Evolutionary conservation across 2,888 invertebrate species (phyloP), one percentile per base, ranked within the genome.

Genomic region (Norana najaformis): DNA sequence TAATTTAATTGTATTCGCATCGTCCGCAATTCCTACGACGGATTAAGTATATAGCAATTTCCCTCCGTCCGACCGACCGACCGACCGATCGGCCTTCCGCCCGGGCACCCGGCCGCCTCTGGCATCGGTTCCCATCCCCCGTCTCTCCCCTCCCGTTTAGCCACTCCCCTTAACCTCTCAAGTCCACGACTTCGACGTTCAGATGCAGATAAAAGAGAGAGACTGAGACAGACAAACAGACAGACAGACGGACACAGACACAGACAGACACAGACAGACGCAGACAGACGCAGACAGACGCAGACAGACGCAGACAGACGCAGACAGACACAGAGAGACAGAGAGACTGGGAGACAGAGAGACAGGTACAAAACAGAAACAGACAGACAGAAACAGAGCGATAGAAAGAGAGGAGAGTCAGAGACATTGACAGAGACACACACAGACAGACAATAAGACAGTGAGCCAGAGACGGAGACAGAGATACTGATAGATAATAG

Each of bases 41-140:
- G 69, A 69, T 69, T 69, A 69, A 69, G 69, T 69, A 69, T 69
- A 69, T 69, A 69, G 69, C 69, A 69, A 69, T 69, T 69, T 69
- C 69, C 69, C 69, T 8, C n/a, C 69, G 69, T n/a, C 69, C n/a
- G 69, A 69, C 30, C n/a, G 53, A 30, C 4, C 3, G 41, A 41
- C 41, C 41, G 41, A 41, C 13, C 13, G 47, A 23, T 23, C 4
- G 69, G 69, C 69, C 8, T 69, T 69, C 69, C 69, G 13, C n/a
- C 69, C 69, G 69, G 69, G 69, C 69, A 69, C 11, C n/a, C 30
- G 30, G 69, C n/a, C 69, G 11, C 30, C 69, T 30, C 30, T 69
- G 69, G 69, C 69, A 30, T 11, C 69, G 69, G n/a, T 30, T 69
- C 69, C 69, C 69, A 69, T 69, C 69, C n/a, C 30, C n/a, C n/a